Evolutionary conservation across 2,113 vertebrate genomes (phyloP).

Genomic region (Chitala chitala): DNA sequence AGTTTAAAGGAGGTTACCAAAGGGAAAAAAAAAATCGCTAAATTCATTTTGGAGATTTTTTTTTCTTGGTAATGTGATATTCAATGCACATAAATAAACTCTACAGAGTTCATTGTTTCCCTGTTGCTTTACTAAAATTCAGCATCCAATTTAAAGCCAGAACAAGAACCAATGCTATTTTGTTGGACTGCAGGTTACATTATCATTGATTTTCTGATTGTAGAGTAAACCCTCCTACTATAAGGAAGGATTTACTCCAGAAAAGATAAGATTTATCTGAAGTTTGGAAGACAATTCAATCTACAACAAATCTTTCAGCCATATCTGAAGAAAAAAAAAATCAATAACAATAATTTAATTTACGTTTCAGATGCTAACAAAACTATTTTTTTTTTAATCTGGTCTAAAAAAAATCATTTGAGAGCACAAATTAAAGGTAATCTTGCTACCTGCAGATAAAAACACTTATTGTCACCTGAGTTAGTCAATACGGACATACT

Average conservation of each 20-base stretch:
- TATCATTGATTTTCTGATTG: slow-evolving; percentile 12
- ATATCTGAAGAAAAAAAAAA: slow-evolving; percentile 8
- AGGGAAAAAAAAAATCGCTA: not conserved
- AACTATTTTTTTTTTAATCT: not conserved
- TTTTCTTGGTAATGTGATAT: not conserved
- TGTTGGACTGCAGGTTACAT: not conserved
- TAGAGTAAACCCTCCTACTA: slow-evolving; percentile 1
- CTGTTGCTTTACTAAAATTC: not conserved
- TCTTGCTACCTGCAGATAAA: not conserved
- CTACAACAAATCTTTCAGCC: slow-evolving; percentile 10
- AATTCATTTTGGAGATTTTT: not conserved
- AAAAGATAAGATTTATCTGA: slow-evolving; percentile 8
- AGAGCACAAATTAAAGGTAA: not conserved
- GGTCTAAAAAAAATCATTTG: not conserved
- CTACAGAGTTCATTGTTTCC: not conserved
- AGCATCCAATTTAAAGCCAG: not conserved
- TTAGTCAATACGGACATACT: not conserved
- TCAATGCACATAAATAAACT: not conserved
- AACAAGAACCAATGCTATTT: not conserved
- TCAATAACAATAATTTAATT: slow-evolving; percentile 14
- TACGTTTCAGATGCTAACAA: not conserved
- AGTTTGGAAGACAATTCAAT: slow-evolving; percentile 3
- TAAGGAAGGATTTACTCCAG: slow-evolving; percentile 15
- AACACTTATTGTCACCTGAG: not conserved
- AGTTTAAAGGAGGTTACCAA: not conserved